These are phyloP conservation scores for Argynnis bischoffii DNA, from an alignment of 2,888 invertebrate genomes.

Conservation along the genomic window DNA sequence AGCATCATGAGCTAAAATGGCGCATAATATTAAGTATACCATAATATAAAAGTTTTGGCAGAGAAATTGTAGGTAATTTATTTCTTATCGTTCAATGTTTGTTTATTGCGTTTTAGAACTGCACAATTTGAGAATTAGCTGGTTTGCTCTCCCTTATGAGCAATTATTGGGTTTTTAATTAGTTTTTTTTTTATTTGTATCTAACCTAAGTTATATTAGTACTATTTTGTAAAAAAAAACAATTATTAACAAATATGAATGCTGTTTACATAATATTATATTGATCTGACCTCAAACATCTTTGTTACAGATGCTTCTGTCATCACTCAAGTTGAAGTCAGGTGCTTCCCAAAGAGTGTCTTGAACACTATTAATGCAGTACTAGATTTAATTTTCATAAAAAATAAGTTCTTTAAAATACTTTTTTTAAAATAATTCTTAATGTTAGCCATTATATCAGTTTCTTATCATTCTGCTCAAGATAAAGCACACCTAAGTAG, in stretches of 20 bases:
- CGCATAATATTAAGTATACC: neutral
- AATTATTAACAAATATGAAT: neutral
- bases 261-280: neutral
- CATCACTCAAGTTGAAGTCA: conserved; percentile 58
- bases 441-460: conserved; percentile 59
- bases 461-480: conserved; percentile 78
- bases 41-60: neutral
- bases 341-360: conserved; percentile 68
- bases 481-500: conserved; percentile 55
- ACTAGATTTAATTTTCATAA: conserved; percentile 32
- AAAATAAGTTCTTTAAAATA: conserved; percentile 40
- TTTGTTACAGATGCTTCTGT: conserved; percentile 72
- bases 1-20: conserved; percentile 17
- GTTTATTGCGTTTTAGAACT: neutral
- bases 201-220: too few species aligned
- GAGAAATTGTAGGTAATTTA: neutral
- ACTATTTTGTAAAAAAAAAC: too few species aligned
- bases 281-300: neutral
- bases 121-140: too few species aligned
- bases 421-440: conserved; percentile 39
- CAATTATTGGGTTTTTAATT: too few species aligned
- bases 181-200: too few species aligned
- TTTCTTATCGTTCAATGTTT: neutral
- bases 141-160: too few species aligned
- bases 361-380: conserved; percentile 51